A percentile compares a stretch with the other conserved stretches of the same genome.
These are phyloP conservation scores for Caenorhabditis zanzibari DNA, from an alignment of 2,888 invertebrate species.

Conservation along the genomic window DNA sequence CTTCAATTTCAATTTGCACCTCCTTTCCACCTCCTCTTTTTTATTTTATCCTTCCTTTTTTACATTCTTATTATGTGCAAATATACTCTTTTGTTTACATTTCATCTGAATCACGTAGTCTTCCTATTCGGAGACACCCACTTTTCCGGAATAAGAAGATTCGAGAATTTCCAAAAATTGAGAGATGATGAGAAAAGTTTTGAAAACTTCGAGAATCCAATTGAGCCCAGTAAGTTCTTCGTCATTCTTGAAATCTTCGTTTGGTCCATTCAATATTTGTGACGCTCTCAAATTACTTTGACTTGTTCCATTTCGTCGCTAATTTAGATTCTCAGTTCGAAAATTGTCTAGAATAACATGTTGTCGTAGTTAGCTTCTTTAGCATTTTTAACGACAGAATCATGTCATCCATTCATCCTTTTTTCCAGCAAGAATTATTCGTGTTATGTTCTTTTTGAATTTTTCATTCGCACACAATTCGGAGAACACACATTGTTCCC, in stretches of 20 bases:
- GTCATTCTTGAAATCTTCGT: neutral
- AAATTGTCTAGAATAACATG: conserved; percentile 19
- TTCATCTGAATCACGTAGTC: conserved; percentile 60
- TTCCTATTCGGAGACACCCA: conserved; percentile 43
- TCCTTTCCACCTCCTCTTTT: conserved; percentile 9
- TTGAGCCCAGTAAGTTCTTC: conserved; percentile 3
- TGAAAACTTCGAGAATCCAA: conserved; percentile 3
- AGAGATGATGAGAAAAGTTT: conserved; percentile 22
- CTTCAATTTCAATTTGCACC: conserved; percentile 17
- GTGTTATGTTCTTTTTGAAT: conserved; percentile 17
- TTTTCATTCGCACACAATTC: neutral
- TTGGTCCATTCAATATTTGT: neutral
- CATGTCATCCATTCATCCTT: conserved; percentile 4
- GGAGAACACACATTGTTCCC: conserved; percentile 10
- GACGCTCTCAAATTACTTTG: conserved; percentile 5
- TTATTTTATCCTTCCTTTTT: conserved; percentile 20
- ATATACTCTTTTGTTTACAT: conserved; percentile 57
- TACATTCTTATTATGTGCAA: conserved; percentile 37
- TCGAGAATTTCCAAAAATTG: conserved; percentile 35
- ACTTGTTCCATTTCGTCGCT: neutral
- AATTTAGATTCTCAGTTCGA: conserved; percentile 5
- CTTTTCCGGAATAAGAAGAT: conserved; percentile 39
- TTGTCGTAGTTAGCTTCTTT: conserved; percentile 32
- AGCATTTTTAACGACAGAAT: conserved; percentile 12
- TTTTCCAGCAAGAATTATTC: conserved; percentile 9